A percentile compares a stretch with the other conserved stretches of the same genome.
Conservation (phyloP, 2,888 invertebrate species). For the Yponomeuta evonymella region DNA sequence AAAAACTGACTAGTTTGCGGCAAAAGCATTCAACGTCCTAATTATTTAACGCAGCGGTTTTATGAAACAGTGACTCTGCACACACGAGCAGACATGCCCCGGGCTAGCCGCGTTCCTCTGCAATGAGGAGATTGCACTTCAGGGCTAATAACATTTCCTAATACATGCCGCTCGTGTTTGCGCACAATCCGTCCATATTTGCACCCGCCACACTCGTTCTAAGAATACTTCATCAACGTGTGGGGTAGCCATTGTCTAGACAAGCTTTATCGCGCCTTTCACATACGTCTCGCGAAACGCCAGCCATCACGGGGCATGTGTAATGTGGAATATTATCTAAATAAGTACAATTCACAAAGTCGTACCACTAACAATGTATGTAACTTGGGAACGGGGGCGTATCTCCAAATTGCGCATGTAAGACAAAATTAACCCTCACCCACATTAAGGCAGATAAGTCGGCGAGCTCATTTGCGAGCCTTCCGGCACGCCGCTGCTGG, state of each 20-base stretch:
- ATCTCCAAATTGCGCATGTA: slow-evolving; percentile 74
- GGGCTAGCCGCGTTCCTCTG: slow-evolving; percentile 24
- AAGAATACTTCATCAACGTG: slow-evolving; percentile 40
- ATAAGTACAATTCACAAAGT: slow-evolving; percentile 32
- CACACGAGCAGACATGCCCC: not conserved
- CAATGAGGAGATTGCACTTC: slow-evolving; percentile 28
- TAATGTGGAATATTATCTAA: slow-evolving; percentile 23
- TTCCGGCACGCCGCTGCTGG: slow-evolving; percentile 73
- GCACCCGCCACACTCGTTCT: slow-evolving; percentile 61
- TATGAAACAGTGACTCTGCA: not conserved
- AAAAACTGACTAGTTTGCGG: not conserved
- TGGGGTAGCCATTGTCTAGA: slow-evolving; percentile 71
- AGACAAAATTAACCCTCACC: slow-evolving; percentile 74
- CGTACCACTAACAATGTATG: slow-evolving; percentile 40
- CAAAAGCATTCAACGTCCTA: not conserved
- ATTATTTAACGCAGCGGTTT: not conserved
- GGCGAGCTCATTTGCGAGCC: slow-evolving; percentile 75
- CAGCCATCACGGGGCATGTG: not conserved
- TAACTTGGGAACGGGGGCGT: slow-evolving; percentile 51
- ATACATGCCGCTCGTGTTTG: slow-evolving; percentile 61
- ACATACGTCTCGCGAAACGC: not conserved
- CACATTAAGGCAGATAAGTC: slow-evolving; percentile 75
- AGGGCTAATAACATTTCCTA: slow-evolving; percentile 72
- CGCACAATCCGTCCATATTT: slow-evolving; percentile 62
- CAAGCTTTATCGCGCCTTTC: slow-evolving; percentile 46